Base-by-base conservation (phyloP, 1,140 invertebrate genomes). In the Drosophila willistoni region DNA sequence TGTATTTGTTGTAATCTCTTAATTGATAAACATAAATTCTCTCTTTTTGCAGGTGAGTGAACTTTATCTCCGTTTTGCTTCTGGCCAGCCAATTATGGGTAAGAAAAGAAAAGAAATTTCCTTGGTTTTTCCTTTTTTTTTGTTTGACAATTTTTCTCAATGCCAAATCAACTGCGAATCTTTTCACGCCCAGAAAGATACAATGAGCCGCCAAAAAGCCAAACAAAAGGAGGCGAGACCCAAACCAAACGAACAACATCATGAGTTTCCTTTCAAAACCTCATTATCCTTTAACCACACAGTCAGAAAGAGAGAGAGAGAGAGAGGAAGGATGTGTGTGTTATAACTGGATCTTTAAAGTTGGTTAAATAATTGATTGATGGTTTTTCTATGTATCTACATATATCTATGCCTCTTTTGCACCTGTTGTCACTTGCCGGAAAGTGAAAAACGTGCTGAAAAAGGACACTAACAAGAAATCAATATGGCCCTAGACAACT, bases 11-110 rank as follows among this genome's bases (percentile, higher is more conserved):
- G 51, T 83, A 77, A 87, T 87, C 83, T 80, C 89, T 87, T 87
- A 87, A 87, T 87, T 87, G 81, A 82, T 86, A 78, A 70, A 56
- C 71, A 89, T 89, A 79, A 86, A 54, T 68, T 72, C 68, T 68
- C 51, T 70, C 51, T 65, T 70, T 57, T 79, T 87, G 57, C 80
- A 89, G 83, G 79, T 87, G 82, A 85, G 75, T 81, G 75, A 57
- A 64, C 70, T 64, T 73, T 41, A 7, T 3, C 25, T 13, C 7
- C 6, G 6, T 14, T 44, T 7, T 51, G 13, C 42, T 19, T 51
- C 5, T 51, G 44, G 44, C 25, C 19, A 33, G 29, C 33, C 56
- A 59, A 36, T 59, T 59, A 36, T 14, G 33, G 56, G 56, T 59
- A 36, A 59, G 14, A 59, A 57, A 19, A 17, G 14, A 34, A 57